Evolutionary conservation across 2,113 vertebrate species (phyloP).

Genomic region (Nipponia nippon): DNA sequence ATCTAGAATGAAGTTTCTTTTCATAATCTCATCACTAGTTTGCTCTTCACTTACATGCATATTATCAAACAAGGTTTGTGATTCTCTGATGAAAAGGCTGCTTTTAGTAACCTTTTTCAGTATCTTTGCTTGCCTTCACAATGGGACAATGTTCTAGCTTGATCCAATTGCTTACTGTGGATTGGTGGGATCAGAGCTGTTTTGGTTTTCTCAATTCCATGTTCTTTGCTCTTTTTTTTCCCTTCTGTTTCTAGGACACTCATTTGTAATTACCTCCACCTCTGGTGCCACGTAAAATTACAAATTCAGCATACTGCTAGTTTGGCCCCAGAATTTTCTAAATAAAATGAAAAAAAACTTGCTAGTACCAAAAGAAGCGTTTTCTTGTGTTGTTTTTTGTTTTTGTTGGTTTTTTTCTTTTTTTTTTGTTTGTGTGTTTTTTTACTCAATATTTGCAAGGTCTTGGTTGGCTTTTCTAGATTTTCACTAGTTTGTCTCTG

Average conservation of each 20-base stretch:
- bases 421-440: not conserved
- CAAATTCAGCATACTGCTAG: not conserved
- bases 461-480: not conserved
- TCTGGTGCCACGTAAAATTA: not conserved
- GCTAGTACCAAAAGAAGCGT: rapidly evolving
- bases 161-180: not conserved
- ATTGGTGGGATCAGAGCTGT: not conserved
- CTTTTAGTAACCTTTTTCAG: not conserved
- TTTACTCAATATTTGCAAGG: not conserved
- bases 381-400: not conserved
- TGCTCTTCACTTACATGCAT: not conserved
- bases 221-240: not conserved
- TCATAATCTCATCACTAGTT: not conserved
- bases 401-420: rapidly evolving
- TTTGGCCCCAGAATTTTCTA: not conserved
- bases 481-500: not conserved
- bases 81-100: not conserved
- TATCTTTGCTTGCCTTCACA: not conserved
- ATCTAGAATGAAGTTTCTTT: not conserved
- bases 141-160: not conserved
- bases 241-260: not conserved
- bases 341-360: not conserved
- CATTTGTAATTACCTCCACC: not conserved
- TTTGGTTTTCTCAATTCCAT: not conserved
- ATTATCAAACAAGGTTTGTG: not conserved